phyloP scores from a whole-genome alignment of 64 coral and sea anemone species.

The Anthopleura sola region DNA sequence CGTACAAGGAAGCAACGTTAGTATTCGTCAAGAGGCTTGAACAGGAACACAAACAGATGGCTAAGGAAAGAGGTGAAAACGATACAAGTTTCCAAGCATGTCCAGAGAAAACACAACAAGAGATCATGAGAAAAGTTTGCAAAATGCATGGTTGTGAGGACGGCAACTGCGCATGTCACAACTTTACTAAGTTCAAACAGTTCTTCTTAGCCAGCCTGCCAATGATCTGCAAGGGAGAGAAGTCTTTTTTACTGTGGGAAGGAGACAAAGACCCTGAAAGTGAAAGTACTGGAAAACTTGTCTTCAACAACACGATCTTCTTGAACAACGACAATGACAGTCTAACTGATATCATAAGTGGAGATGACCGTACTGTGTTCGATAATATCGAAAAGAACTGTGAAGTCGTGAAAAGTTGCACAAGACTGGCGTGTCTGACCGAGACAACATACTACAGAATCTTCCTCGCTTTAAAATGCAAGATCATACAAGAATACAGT shows the following conservation, averaged over 20 bases:
- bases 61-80: not conserved
- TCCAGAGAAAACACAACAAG: not conserved
- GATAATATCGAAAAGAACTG: conserved; percentile 3
- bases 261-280: not conserved
- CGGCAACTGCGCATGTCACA: not conserved
- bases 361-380: not conserved
- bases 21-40: not conserved
- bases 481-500: not conserved
- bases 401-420: not conserved
- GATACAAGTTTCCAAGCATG: not conserved
- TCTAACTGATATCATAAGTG: not conserved
- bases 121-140: not conserved
- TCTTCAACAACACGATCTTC: not conserved
- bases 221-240: not conserved
- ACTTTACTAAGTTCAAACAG: not conserved
- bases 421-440: not conserved
- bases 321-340: not conserved
- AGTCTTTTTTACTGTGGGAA: not conserved
- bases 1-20: not conserved
- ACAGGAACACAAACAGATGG: not conserved
- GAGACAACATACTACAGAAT: not conserved
- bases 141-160: not conserved
- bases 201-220: not conserved
- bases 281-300: not conserved
- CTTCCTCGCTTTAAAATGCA: not conserved